Evolutionary conservation across 2,113 vertebrate genomes (phyloP), one percentile per base, ranked within the genome.

Genomic region (Psilopogon haemacephalus): DNA sequence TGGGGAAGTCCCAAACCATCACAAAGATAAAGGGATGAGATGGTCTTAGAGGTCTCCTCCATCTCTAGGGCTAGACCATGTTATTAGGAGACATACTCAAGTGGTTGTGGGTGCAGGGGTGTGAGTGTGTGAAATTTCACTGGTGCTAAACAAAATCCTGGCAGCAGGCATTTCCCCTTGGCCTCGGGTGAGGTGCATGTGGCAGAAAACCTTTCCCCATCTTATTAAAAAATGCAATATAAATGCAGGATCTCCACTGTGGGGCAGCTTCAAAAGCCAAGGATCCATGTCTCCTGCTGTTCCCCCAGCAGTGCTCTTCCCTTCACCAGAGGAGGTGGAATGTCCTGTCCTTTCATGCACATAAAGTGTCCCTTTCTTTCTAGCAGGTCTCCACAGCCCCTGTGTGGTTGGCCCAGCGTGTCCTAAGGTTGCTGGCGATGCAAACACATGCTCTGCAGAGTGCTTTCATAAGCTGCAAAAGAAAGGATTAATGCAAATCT

Each of bases 401-500:
- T 33, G 33, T 32, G 74, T 62, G 27, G 68, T 73, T 65, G 73
- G 63, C 54, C 48, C 67, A 69, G 63, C 38, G 15, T 38, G 46
- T 9, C 32, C 37, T 33, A 59, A 81, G 42, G 27, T 75, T 62
- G 42, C 73, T 77, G 86, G 63, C 26, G 79, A 37, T 35, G 44
- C 60, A 86, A 68, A 68, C 44, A 78, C 21, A 54, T 0, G 0
- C 6, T 79, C 42, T 68, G 33, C 38, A 38, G 15, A 30, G 52
- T 42, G 24, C 38, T 86, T 75, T 83, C 42, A 76, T 75, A 64
- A 78, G 81, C 52, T 68, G 15, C 8, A 54, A 64, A 76, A 75
- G 6, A 55, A 81, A 93, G 17, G 28, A 79, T 77, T 84, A 16
- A 46, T 84, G 44, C 48, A 88, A 84, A 62, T 9, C 42, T 93